Evolutionary conservation across 2,113 vertebrate species (phyloP).

Genomic region (Meriones unguiculatus): DNA sequence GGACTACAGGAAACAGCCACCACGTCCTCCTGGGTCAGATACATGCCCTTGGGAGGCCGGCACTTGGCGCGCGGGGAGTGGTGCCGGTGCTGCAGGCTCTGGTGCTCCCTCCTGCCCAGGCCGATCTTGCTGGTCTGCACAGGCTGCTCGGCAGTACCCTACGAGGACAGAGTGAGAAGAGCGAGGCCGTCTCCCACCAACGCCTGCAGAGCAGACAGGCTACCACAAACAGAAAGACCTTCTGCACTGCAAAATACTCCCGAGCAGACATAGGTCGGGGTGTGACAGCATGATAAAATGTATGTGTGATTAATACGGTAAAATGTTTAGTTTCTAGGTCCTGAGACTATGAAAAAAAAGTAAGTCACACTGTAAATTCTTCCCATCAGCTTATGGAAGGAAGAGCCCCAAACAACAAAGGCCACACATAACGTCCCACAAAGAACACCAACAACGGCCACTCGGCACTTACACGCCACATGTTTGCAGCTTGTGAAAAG

Average conservation of each 20-base stretch:
- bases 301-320: conserved; percentile 15
- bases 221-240: conserved; percentile 3
- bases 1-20: conserved; percentile 97
- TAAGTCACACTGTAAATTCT: conserved; percentile 40
- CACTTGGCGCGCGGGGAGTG: conserved; percentile 97
- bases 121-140: conserved; percentile 93
- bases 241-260: conserved; percentile 13
- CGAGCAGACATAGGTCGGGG: not conserved
- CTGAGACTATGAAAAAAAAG: not conserved
- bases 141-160: conserved; percentile 91
- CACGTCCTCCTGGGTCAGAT: conserved; percentile 97
- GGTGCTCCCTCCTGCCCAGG: conserved; percentile 95
- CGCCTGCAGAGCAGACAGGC: not conserved
- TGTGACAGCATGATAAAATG: not conserved
- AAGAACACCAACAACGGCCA: not conserved
- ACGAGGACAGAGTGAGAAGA: not conserved
- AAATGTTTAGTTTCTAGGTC: conserved; percentile 40
- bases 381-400: conserved; percentile 28
- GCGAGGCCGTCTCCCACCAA: not conserved
- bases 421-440: not conserved
- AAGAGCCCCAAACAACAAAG: not conserved
- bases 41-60: conserved; percentile 99
- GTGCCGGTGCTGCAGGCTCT: conserved; percentile 97
- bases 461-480: not conserved
- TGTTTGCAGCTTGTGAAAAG: conserved; percentile 19